A percentile compares a stretch with the other conserved stretches of the same genome.
phyloP scores from a whole-genome alignment of 2,888 invertebrate species.

The Leptinotarsa peninsularis region DNA sequence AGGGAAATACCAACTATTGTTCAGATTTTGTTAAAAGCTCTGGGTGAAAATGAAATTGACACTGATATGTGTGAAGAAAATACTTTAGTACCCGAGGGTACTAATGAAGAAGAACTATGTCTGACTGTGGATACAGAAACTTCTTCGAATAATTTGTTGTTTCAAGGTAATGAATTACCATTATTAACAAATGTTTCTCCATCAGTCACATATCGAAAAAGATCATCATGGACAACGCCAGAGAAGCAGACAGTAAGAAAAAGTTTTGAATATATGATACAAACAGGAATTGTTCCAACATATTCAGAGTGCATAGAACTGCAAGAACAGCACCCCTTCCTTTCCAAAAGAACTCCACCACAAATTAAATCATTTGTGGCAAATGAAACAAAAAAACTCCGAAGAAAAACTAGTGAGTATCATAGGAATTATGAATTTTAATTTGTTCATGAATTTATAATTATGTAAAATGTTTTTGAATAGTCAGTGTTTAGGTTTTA shows the following conservation, averaged over 20 bases:
- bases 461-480: not conserved
- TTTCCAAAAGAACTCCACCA: conserved; percentile 22
- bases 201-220: conserved; percentile 14
- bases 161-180: too few species aligned
- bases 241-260: conserved; percentile 16
- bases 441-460: not conserved
- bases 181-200: too few species aligned
- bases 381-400: conserved; percentile 22
- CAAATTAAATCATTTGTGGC: conserved; percentile 26
- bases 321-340: not conserved
- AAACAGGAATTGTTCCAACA: conserved; percentile 19
- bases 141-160: too few species aligned
- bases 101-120: too few species aligned
- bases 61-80: conserved; percentile 4
- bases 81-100: not conserved
- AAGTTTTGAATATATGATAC: conserved; percentile 17
- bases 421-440: too few species aligned
- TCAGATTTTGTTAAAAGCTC: conserved; percentile 14
- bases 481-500: not conserved
- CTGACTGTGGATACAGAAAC: not conserved
- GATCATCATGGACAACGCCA: conserved; percentile 23
- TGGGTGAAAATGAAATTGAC: conserved; percentile 13
- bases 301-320: conserved; percentile 22
- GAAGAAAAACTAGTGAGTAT: not conserved
- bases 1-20: conserved; percentile 14